These are phyloP conservation scores for Eubasilissa splendida DNA, from an alignment of 2,888 invertebrate species.

Conservation along the genomic window DNA sequence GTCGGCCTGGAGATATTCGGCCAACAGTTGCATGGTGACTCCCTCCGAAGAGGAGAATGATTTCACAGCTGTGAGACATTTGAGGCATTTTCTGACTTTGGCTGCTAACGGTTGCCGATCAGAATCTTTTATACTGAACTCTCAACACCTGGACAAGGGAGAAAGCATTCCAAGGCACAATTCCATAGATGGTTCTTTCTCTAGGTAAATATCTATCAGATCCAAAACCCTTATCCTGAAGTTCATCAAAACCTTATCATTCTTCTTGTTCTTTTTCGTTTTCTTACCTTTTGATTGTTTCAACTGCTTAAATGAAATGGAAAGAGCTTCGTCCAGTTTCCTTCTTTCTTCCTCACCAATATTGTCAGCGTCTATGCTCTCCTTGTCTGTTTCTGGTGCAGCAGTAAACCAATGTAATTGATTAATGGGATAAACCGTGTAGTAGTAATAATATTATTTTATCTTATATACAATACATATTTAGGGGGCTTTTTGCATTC, in stretches of 20 bases:
- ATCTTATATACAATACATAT: too few species aligned
- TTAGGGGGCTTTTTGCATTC: too few species aligned
- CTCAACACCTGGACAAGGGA: constrained; percentile 78
- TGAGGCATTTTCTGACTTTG: constrained; percentile 76
- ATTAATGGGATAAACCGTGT: too few species aligned
- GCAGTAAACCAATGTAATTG: too few species aligned
- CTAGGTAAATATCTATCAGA: constrained; percentile 81
- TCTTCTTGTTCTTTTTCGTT: constrained; percentile 74
- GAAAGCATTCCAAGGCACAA: constrained; percentile 80
- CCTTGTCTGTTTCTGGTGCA: constrained; percentile 75
- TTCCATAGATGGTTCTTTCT: constrained; percentile 79
- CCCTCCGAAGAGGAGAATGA: constrained; percentile 75
- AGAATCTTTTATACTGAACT: constrained; percentile 79
- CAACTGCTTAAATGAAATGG: constrained; percentile 81
- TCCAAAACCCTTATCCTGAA: constrained; percentile 84
- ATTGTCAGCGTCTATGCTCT: constrained; percentile 82
- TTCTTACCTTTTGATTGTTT: constrained; percentile 71
- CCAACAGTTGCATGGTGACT: constrained; percentile 72
- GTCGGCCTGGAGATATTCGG: constrained; percentile 72
- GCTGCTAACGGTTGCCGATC: constrained; percentile 79
- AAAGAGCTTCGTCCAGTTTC: constrained; percentile 80
- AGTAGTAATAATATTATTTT: too few species aligned
- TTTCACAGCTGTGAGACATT: constrained; percentile 74
- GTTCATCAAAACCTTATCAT: constrained; percentile 79
- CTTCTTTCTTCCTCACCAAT: constrained; percentile 85